These are phyloP conservation scores for Littorina saxatilis DNA, from an alignment of 1,140 invertebrate genomes.

Conservation along the genomic window DNA sequence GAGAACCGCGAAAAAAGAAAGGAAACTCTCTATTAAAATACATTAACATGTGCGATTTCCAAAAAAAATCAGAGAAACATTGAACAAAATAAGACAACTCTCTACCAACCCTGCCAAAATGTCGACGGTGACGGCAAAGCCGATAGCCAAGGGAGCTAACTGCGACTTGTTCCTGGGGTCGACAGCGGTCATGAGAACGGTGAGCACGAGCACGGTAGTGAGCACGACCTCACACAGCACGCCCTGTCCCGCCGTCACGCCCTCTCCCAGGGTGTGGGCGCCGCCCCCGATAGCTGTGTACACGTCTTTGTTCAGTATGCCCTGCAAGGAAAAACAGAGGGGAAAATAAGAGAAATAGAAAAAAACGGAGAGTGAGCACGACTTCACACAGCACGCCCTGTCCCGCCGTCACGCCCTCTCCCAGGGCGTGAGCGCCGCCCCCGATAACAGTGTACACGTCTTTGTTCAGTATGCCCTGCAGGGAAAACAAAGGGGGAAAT, in stretches of 20 bases:
- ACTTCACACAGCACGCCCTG: conserved; percentile 67
- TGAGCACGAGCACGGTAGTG: conserved; percentile 68
- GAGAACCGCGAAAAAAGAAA: no score
- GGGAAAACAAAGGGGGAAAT: neutral
- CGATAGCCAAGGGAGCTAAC: conserved; percentile 72
- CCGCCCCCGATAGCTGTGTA: conserved; percentile 54
- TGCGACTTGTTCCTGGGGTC: conserved; percentile 57
- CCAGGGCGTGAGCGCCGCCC: conserved; percentile 50
- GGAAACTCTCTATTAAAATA: no score
- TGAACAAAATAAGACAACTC: no score
- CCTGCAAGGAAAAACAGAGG: conserved; percentile 46
- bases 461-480: conserved; percentile 53
- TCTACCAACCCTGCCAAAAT: conserved; percentile 68
- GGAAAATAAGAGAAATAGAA: conserved; percentile 41
- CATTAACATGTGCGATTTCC: no score
- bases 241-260: conserved; percentile 51
- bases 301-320: conserved; percentile 39
- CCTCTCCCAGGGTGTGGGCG: conserved; percentile 37
- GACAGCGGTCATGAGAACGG: conserved; percentile 68
- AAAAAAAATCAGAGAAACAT: no score
- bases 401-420: conserved; percentile 38
- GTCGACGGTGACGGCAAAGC: conserved; percentile 67
- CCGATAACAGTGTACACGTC: conserved; percentile 46
- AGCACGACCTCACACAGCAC: conserved; percentile 68
- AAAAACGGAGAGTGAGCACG: conserved; percentile 66